Evolutionary conservation across 2,797 vertebrate genomes (phyloP).

Genomic region (Streptopelia turtur): DNA sequence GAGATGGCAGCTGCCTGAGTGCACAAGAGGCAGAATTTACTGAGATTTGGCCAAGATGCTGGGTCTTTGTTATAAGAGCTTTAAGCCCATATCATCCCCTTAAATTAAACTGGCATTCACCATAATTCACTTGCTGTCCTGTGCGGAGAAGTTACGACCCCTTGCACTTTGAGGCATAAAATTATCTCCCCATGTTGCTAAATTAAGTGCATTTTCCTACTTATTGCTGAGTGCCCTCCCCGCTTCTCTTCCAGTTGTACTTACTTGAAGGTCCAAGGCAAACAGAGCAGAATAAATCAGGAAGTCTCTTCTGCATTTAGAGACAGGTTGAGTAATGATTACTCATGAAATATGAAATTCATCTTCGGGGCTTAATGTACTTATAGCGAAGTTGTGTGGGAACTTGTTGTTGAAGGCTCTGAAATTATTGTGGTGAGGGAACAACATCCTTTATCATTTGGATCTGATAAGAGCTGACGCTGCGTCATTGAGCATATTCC

Average conservation of each 20-base stretch:
- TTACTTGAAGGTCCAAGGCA: neutral
- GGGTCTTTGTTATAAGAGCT: neutral
- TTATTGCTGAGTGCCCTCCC: neutral
- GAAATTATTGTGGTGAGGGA: neutral
- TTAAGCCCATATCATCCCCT: neutral
- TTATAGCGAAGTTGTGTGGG: neutral
- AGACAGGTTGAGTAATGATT: conserved; percentile 49
- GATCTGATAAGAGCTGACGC: neutral
- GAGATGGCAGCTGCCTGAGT: neutral
- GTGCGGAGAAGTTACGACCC: fast-evolving
- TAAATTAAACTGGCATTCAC: neutral
- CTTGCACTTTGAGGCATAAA: neutral
- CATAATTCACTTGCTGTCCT: neutral
- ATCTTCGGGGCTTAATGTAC: neutral
- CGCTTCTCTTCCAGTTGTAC: neutral
- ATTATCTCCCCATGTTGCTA: fast-evolving
- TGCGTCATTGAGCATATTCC: neutral
- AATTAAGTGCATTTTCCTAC: fast-evolving
- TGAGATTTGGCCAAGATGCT: neutral
- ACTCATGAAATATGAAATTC: conserved; percentile 25
- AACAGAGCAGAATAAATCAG: conserved; percentile 55
- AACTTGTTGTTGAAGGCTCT: neutral
- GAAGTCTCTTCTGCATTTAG: neutral
- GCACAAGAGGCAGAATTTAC: neutral
- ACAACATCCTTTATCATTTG: neutral